Evolutionary conservation across 23 tunicate genomes (phyloP), one percentile per base, ranked within the genome.

Genomic region (Trididemnum miniatum): DNA sequence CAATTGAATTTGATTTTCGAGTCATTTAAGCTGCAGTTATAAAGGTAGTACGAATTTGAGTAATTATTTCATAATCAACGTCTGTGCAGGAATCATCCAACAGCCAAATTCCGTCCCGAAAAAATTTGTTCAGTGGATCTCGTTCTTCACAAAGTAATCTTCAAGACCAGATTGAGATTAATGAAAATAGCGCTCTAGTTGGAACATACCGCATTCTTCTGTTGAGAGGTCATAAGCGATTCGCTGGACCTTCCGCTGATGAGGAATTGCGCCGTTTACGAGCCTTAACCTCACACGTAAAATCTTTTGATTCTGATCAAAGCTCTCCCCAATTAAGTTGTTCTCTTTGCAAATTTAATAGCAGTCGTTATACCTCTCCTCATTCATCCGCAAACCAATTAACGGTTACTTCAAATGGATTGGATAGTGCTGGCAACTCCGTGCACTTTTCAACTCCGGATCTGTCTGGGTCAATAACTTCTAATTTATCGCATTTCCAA

Each of bases 141-240:
- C 77, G 35, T 4, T 37, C 80, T 25, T 49, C 65, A 22, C 92
- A 60, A 62, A 65, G 22, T 32, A 88, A 79, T 71, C 35, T 59
- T 20, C 40, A 79, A 22, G 59, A 79, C 26, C 71, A 31, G 5
- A 22, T 80, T 4, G 78, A 72, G 59, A 57, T 82, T 50, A 85
- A 76, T 73, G 86, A 85, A 18, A 36, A 73, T 39, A 67, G 86
- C 65, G 96, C 96, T n/a, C 15, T 91, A 51, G 86, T 91, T 0
- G 96, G 96, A 24, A 91, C 96, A 31, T 91, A 91, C 59, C 79
- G 96, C 9, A 91, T 91, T 20, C 76, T 91, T 33, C 83, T 91
- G 20, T 44, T 79, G 35, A 78, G 90, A 50, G 96, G 87, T 1
- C 96, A 85, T 1, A 80, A 71, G 38, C 72, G 78, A 31, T 62